Base-by-base conservation (phyloP, 1,140 invertebrate genomes). In the Hermatobates lingyangjiaoensis region DNA sequence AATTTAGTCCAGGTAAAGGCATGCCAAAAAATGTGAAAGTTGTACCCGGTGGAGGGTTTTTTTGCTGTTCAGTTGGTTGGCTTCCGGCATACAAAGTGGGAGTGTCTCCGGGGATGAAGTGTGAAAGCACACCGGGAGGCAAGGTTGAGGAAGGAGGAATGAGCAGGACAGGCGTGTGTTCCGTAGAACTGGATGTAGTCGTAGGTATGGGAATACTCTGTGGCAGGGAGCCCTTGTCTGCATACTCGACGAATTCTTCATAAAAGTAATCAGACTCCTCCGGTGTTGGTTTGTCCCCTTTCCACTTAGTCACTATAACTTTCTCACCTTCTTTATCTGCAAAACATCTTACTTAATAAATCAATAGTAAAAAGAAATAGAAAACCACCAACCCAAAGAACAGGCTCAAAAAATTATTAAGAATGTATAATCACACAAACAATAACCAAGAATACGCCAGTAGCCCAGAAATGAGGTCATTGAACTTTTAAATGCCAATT, bases 1-100 rank as follows among this genome's bases (percentile, higher is more conserved):
- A 38, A 48, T 76, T 79, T n/a, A 87, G 61, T 48, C 73, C 73
- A 2, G 83, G 82, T 48, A 88, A 57, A 0, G 85, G 83, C 56
- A 87, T 74, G 0, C 86, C 86, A 59, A 89, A 88, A 58, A 89
- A 84, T 15, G 83, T 86, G 58, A 86, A 85, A 0, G 72, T 73
- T 45, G 66, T 72, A 23, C 70, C 70, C 3, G 64, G 66, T 1
- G 63, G 63, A 64, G 71, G 68, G 27, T 50, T 60, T 10, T 69
- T 61, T 27, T 61, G 58, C 34, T 51, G 23, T 27, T 55, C 18
- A 21, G 44, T 14, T 2, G 45, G 20, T 49, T 27, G 15, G 15
- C 54, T 57, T 15, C 47, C 34, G 10, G 79, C 76, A 56, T 82
- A 74, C 1, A 82, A 64, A 12, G 77, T 80, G 7, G 80, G 78